Evolutionary conservation across 2,113 vertebrate genomes (phyloP), one percentile per base, ranked within the genome.

Genomic region (Capreolus pygargus): DNA sequence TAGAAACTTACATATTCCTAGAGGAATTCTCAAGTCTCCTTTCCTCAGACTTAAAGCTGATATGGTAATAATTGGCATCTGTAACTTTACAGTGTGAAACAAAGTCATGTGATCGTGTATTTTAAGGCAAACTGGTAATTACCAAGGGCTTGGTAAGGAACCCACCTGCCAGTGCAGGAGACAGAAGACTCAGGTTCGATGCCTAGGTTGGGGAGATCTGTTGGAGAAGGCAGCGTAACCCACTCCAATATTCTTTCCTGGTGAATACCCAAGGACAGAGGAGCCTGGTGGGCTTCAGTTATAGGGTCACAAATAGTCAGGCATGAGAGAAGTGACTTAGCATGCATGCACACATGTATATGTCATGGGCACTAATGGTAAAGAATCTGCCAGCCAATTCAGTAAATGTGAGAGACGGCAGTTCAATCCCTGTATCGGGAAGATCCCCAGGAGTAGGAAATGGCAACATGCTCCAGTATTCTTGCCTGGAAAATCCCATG

Each of bases 241-340:
- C 10, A 70, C 64, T 23, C n/a, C n/a, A 70, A 17, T 11, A 36
- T 36, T 70, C 19, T 70, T 70, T 17, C n/a, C n/a, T 70, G n/a
- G 64, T 21, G 64, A 70, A 36, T 36, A 17, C 64, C 64, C 5
- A 39, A 6, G 19, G 67, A 70, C n/a, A 70, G 19, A 70, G 19
- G n/a, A 39, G n/a, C n/a, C 17, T 39, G n/a, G n/a, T 39, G n/a
- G 19, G n/a, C 67, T 70, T 70, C n/a, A 70, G 19, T 70, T 17
- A 23, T 39, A 39, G n/a, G n/a, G 67, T 70, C 2, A 0, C 5
- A 74, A 70, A 70, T n/a, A 39, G 19, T 39, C 10, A 6, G n/a
- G 39, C 67, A 39, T 39, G n/a, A 39, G 67, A 13, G 67, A 39
- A 13, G 67, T 11, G 6, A 70, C n/a, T 23, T 70, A 70, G 19